These are phyloP conservation scores for Paragorgia papillata DNA, from an alignment of 92 coral and sea anemone genomes.

Conservation along the genomic window DNA sequence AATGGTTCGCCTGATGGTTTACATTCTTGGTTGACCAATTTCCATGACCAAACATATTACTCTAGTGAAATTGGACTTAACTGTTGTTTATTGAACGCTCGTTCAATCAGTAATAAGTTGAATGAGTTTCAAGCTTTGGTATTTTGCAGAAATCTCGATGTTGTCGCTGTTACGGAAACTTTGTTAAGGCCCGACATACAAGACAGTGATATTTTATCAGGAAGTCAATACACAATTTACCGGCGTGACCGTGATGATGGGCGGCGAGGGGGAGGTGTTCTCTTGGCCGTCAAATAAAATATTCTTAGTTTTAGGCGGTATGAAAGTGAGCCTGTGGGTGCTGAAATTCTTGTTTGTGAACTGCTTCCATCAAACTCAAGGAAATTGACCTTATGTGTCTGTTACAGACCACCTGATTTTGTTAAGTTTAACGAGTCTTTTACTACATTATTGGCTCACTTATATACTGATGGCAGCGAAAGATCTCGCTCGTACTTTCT, in stretches of 20 bases:
- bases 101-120: too few species aligned
- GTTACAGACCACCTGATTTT: conserved; percentile 15
- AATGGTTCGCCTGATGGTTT: too few species aligned
- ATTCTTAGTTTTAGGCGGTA: not conserved
- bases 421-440: not conserved
- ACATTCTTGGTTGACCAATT: too few species aligned
- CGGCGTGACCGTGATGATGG: not conserved
- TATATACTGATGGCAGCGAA: too few species aligned
- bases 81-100: too few species aligned
- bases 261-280: not conserved
- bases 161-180: conserved; percentile 15
- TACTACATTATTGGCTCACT: not conserved
- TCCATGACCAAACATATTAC: too few species aligned
- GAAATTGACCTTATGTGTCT: not conserved
- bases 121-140: conserved; percentile 42
- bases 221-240: not conserved
- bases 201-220: not conserved
- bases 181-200: conserved; percentile 2
- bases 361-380: not conserved
- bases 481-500: too few species aligned
- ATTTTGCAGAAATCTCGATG: conserved; percentile 22
- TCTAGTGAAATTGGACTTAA: too few species aligned
- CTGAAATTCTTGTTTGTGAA: conserved; percentile 9
- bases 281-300: not conserved
- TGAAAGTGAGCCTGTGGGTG: not conserved